Conservation (phyloP, 2,113 vertebrate genomes). For the Passer domesticus region DNA sequence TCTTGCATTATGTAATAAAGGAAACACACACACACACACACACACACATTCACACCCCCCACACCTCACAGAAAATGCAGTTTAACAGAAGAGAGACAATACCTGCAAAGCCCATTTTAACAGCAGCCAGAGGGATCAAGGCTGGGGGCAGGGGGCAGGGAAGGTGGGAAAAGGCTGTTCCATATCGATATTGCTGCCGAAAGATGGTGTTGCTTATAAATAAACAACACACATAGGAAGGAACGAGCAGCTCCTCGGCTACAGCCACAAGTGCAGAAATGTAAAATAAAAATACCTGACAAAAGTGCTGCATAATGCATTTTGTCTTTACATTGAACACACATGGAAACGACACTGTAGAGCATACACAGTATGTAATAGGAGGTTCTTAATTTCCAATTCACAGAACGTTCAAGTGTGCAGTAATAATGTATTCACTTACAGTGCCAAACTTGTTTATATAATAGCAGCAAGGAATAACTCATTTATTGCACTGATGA, state of each 20-base stretch:
- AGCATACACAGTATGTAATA: neutral
- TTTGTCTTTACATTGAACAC: neutral
- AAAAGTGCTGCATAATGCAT: neutral
- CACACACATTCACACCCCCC: neutral
- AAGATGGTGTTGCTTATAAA: conserved; percentile 6
- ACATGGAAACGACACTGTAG: neutral
- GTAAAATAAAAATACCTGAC: conserved; percentile 7
- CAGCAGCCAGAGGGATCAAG: conserved; percentile 1
- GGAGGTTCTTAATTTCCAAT: conserved; percentile 44
- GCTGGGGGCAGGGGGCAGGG: neutral
- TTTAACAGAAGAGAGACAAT: conserved; percentile 33
- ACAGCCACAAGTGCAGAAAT: neutral
- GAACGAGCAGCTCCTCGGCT: neutral
- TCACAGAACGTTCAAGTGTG: conserved; percentile 31
- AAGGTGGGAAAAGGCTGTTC: conserved; percentile 26
- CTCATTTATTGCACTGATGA: neutral
- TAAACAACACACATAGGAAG: neutral
- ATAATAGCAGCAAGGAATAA: conserved; percentile 25
- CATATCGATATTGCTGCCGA: neutral
- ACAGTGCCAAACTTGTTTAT: conserved; percentile 41
- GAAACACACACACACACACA: neutral
- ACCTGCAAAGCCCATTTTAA: conserved; percentile 46
- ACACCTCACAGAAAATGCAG: neutral
- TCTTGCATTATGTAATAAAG: neutral
- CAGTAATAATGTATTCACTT: conserved; percentile 36